phyloP scores from a whole-genome alignment of 2,113 vertebrate genomes.

The Odocoileus hemionus region DNA sequence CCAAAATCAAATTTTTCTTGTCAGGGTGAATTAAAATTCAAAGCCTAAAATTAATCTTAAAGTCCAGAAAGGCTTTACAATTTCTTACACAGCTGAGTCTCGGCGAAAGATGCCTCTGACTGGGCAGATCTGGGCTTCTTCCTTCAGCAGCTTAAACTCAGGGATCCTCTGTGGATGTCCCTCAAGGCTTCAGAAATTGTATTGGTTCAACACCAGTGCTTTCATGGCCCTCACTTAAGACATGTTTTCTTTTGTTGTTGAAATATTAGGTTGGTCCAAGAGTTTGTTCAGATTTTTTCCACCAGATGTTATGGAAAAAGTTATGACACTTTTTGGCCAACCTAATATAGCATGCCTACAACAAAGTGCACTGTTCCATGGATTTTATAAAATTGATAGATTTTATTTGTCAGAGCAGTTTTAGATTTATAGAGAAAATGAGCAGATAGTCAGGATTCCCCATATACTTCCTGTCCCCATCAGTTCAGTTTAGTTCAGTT shows the following conservation, averaged over 20 bases:
- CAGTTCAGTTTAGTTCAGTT: not conserved
- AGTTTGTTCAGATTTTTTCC: not conserved
- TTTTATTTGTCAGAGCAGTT: not conserved
- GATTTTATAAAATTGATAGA: not conserved
- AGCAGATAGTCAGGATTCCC: not conserved
- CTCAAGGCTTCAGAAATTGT: not conserved
- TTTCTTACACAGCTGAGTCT: not conserved
- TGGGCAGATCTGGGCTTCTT: not conserved
- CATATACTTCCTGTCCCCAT: fast-evolving
- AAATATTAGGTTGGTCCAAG: not conserved
- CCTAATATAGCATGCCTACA: not conserved
- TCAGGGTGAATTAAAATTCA: not conserved
- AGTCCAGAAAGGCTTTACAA: not conserved
- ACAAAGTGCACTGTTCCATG: not conserved
- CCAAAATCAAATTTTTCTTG: constrained; percentile 16
- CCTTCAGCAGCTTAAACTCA: not conserved
- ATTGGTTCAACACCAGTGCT: not conserved
- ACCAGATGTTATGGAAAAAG: not conserved
- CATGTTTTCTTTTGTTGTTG: not conserved
- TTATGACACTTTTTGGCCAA: not conserved
- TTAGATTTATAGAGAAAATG: not conserved
- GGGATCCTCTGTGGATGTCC: not conserved
- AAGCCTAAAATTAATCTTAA: not conserved
- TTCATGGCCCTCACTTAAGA: not conserved
- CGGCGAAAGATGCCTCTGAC: not conserved